Percentiles rank a stretch among this genome's conserved stretches.
Conservation (phyloP, 2,888 invertebrate species). For the Prostheceraeus crozeri region DNA sequence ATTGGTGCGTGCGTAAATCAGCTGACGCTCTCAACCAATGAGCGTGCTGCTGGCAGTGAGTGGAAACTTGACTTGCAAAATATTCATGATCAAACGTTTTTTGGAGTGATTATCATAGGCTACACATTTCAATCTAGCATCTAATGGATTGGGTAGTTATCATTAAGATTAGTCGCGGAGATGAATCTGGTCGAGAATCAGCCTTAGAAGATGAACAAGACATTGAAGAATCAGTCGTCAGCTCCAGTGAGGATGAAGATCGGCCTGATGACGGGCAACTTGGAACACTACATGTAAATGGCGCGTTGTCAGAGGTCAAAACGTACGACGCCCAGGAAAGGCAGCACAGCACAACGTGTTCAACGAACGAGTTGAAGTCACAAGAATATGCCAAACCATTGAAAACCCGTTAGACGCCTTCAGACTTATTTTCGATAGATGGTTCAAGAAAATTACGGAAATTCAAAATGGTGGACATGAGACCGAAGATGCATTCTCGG, state of each 20-base stretch:
- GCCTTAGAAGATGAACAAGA: conserved; percentile 14
- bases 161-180: no score
- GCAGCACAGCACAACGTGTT: conserved; percentile 23
- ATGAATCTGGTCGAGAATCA: conserved; percentile 17
- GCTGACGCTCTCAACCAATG: no score
- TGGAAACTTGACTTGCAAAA: no score
- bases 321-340: conserved; percentile 10
- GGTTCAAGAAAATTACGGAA: no score
- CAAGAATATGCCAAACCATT: conserved; percentile 22
- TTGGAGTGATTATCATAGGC: no score
- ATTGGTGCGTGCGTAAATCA: no score
- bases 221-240: conserved; percentile 21
- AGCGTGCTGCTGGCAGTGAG: no score
- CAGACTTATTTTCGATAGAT: conserved; percentile 18
- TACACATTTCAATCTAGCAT: no score
- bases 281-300: conserved; percentile 22
- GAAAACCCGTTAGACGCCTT: conserved; percentile 20
- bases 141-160: no score
- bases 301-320: conserved; percentile 14
- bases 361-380: conserved; percentile 20
- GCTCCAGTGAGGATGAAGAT: conserved; percentile 22
- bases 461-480: no score
- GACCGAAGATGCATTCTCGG: no score
- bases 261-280: not conserved
- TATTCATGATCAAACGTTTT: no score